Percentiles rank a stretch among this genome's conserved stretches.
phyloP scores from a whole-genome alignment of 2,888 invertebrate species.

The Coelinius sp. region DNA sequence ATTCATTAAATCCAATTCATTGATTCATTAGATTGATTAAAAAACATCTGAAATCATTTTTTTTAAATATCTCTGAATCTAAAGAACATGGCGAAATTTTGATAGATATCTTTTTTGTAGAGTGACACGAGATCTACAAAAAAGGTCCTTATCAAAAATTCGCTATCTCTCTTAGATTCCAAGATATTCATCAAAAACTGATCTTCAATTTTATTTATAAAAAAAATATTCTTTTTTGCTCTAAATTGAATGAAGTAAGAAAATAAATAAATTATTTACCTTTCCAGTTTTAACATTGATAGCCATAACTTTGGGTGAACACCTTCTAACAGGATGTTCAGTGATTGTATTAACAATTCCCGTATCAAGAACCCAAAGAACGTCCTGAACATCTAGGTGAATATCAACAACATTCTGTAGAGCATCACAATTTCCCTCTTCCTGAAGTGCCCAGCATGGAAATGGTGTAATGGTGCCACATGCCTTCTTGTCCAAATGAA shows the following conservation, averaged over 20 bases:
- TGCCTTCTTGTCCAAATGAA: constrained; percentile 70
- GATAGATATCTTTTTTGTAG: too few relatives aligned
- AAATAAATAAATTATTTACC: constrained; percentile 51
- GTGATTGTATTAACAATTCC: constrained; percentile 80
- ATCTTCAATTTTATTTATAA: too few relatives aligned
- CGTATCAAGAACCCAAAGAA: constrained; percentile 81
- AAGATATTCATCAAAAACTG: too few relatives aligned
- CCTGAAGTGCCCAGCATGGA: constrained; percentile 78
- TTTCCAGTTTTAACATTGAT: constrained; percentile 76
- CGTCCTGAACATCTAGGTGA: constrained; percentile 75
- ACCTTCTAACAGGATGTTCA: constrained; percentile 75
- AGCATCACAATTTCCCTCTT: constrained; percentile 79
- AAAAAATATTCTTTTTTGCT: too few relatives aligned
- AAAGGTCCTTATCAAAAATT: too few relatives aligned
- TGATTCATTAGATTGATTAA: neutral
- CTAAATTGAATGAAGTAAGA: too few relatives aligned
- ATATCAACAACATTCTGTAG: constrained; percentile 82
- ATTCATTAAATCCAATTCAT: too few relatives aligned
- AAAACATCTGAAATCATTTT: neutral
- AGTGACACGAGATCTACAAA: too few relatives aligned
- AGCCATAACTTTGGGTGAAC: constrained; percentile 80
- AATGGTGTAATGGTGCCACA: constrained; percentile 77
- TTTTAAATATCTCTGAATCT: constrained; percentile 67
- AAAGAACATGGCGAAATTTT: constrained; percentile 75
- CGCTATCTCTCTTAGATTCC: too few relatives aligned